phyloP scores from a whole-genome alignment of 2,113 vertebrate genomes.

The Phyllopteryx taeniolatus region DNA sequence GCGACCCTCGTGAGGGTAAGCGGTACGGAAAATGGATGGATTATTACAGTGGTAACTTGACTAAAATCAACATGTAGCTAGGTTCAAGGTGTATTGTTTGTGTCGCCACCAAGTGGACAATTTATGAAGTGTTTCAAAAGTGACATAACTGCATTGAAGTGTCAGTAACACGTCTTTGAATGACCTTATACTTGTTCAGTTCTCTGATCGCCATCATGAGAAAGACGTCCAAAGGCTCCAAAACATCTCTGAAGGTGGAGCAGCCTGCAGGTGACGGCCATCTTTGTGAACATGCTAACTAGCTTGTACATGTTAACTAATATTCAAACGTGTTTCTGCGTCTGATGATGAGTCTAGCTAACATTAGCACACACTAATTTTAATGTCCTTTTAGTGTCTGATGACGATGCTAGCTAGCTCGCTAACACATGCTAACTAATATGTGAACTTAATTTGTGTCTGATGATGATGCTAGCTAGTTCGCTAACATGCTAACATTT shows the following conservation, averaged over 20 bases:
- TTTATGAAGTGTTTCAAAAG: neutral
- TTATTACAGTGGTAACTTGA: too few relatives aligned
- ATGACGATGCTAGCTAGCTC: neutral
- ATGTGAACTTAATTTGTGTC: neutral
- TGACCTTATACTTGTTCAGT: constrained; percentile 35
- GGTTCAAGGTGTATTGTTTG: neutral
- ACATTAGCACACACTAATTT: too few relatives aligned
- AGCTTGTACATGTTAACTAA: neutral
- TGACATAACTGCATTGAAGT: neutral
- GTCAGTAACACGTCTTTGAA: neutral
- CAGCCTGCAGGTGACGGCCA: constrained; percentile 58
- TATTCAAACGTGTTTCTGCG: too few relatives aligned
- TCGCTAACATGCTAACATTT: neutral
- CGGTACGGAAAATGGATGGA: too few relatives aligned
- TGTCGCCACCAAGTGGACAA: neutral
- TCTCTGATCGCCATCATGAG: constrained; percentile 80
- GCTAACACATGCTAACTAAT: neutral
- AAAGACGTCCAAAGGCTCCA: constrained; percentile 76
- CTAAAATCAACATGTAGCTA: too few relatives aligned
- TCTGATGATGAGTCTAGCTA: too few relatives aligned
- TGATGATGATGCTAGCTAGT: neutral
- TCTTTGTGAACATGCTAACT: neutral
- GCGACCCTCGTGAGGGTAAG: too few relatives aligned
- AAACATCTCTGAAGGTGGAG: constrained; percentile 66
- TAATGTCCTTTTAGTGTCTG: neutral